These are phyloP conservation scores for Gasteruption jaculator DNA, from an alignment of 2,888 invertebrate genomes.

Conservation along the genomic window DNA sequence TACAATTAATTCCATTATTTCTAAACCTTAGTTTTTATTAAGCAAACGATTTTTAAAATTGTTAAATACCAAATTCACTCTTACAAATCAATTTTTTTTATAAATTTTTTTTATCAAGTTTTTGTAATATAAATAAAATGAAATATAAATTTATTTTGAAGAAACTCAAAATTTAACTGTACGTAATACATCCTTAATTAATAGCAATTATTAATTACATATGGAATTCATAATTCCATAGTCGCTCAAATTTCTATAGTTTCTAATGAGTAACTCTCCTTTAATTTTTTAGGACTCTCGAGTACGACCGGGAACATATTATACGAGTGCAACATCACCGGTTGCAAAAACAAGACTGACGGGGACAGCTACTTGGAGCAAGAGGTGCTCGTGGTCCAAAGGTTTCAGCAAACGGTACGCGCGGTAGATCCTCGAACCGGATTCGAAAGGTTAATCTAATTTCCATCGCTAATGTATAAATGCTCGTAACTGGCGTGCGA, in stretches of 20 bases:
- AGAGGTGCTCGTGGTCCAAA: constrained; percentile 71
- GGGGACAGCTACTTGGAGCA: constrained; percentile 50
- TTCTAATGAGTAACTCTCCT: background rate
- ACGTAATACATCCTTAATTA: too few species aligned
- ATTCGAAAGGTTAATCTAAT: constrained; percentile 69
- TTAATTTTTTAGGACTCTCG: constrained; percentile 56
- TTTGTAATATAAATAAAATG: constrained; percentile 1
- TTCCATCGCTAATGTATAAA: too few species aligned
- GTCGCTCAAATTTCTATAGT: background rate
- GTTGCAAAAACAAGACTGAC: constrained; percentile 69
- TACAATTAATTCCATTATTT: too few species aligned
- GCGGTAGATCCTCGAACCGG: constrained; percentile 87
- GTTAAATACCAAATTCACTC: background rate
- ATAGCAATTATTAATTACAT: background rate
- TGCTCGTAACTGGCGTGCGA: too few species aligned
- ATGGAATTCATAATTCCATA: background rate
- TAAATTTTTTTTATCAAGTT: background rate
- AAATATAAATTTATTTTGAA: background rate
- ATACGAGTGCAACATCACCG: constrained; percentile 73
- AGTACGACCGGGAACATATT: constrained; percentile 65
- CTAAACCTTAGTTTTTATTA: background rate
- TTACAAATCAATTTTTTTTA: constrained; percentile 4
- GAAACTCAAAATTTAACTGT: too few species aligned
- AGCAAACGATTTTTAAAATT: background rate
- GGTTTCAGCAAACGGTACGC: constrained; percentile 82